phyloP scores from a whole-genome alignment of 2,797 vertebrate species.

The Propithecus perrieri region DNA sequence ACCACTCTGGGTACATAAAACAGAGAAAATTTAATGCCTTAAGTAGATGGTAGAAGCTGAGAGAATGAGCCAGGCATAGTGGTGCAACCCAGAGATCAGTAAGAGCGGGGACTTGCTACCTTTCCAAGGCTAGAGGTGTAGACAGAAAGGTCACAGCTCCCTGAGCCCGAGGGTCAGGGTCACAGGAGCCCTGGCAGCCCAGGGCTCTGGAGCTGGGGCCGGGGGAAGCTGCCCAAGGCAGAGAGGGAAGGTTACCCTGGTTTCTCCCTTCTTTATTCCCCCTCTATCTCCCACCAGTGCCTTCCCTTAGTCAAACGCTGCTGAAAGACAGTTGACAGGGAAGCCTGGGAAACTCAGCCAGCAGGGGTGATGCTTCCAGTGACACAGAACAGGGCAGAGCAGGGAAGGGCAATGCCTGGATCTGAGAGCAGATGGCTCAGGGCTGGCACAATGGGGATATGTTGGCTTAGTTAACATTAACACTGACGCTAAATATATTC shows the following conservation, averaged over 20 bases:
- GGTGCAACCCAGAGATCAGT: background rate
- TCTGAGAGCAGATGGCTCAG: background rate
- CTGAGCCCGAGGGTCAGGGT: background rate
- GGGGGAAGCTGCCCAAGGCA: background rate
- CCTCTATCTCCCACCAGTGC: background rate
- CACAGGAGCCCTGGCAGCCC: background rate
- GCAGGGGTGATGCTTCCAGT: background rate
- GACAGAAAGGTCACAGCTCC: background rate
- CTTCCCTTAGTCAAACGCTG: background rate
- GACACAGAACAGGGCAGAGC: background rate
- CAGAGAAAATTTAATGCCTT: background rate
- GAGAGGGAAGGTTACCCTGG: background rate
- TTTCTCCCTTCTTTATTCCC: background rate
- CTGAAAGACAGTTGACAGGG: background rate
- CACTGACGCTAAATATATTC: background rate
- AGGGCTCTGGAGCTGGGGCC: background rate
- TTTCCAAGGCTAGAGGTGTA: background rate
- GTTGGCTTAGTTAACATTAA: background rate
- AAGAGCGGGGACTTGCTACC: background rate
- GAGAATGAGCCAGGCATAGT: background rate
- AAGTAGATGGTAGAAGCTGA: background rate
- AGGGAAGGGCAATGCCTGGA: background rate
- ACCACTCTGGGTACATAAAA: background rate
- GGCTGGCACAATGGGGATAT: background rate
- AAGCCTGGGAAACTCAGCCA: background rate